Conservation (phyloP, 1,140 invertebrate species). For the Lerema accius region DNA sequence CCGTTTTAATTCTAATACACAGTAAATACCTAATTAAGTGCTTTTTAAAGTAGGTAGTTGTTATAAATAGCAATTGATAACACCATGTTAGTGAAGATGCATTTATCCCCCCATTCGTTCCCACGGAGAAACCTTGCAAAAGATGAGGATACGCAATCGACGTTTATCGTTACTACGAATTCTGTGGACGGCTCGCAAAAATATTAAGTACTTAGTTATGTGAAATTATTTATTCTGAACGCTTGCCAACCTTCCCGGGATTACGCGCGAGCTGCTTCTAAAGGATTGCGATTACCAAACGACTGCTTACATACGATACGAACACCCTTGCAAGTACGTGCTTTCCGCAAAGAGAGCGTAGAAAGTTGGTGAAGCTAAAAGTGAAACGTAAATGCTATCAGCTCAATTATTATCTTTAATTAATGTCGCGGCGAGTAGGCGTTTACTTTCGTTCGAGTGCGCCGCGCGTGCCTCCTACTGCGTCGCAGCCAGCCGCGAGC, state of each 20-base stretch:
- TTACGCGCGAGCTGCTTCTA: conserved; percentile 17
- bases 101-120: no score
- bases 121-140: no score
- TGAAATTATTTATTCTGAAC: conserved; percentile 4
- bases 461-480: no score
- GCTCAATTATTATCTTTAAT: conserved; percentile 31
- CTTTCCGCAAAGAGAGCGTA: conserved; percentile 52
- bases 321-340: conserved; percentile 37
- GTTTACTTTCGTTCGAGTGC: conserved; percentile 35
- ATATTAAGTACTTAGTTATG: no score
- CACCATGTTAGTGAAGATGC: no score
- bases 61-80: no score
- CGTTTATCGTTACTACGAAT: neutral
- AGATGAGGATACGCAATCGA: neutral
- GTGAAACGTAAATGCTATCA: conserved; percentile 45
- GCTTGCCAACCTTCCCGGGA: conserved; percentile 21
- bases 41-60: no score
- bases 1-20: no score
- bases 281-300: conserved; percentile 34
- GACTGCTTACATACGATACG: conserved; percentile 18
- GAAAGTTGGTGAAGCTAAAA: conserved; percentile 57
- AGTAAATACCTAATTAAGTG: no score
- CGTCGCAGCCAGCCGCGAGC: no score
- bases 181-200: neutral
- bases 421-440: conserved; percentile 21